Base-by-base conservation (phyloP, 2,797 vertebrate species). In the Alcedo quadribrachys region DNA sequence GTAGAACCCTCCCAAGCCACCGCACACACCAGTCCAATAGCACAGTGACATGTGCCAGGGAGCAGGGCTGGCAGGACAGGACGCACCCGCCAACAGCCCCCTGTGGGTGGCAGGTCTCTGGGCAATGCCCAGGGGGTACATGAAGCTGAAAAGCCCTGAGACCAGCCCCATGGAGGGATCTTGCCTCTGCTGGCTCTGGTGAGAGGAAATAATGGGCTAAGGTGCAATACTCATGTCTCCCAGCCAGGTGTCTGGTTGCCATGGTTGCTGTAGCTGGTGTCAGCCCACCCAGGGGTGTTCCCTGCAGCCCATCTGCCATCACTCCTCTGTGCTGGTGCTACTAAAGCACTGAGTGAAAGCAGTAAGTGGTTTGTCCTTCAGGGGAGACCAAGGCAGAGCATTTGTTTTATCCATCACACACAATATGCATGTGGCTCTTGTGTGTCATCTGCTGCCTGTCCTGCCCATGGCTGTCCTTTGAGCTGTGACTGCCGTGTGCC, bases 261-360 rank as follows among this genome's bases (percentile, higher is more conserved):
- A 24, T 16, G 87, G 54, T 15, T 42, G 58, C 75, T 69, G 33
- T 14, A 66, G 75, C 46, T 60, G 77, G 50, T 86, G 75, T 68
- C 78, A 88, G 92, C 75, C 71, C 76, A 81, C 61, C 68, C 79
- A 84, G 67, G 60, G 14, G 75, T 45, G 65, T 3, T 85, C 61
- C 67, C 37, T 43, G 48, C 54, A 90, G 70, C 70, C 69, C 74
- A 81, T 73, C 71, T 89, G 86, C 48, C 71, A 63, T 70, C 51
- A 24, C 4, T 6, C 19, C 15, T 37, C 75, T 53, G 15, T 1
- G 10, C 65, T 43, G 30, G 37, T 83, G 54, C 43, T 76, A 54
- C 5, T 69, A 74, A 71, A 85, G 21, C 58, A 88, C 55, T 69
- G 71, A 42, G 87, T 62, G 33, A 74, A 50, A 58, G 58, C 24